A percentile compares a stretch with the other conserved stretches of the same genome.
These are phyloP conservation scores for Scyliorhinus canicula DNA, from an alignment of 2,797 vertebrate species.

Conservation along the genomic window DNA sequence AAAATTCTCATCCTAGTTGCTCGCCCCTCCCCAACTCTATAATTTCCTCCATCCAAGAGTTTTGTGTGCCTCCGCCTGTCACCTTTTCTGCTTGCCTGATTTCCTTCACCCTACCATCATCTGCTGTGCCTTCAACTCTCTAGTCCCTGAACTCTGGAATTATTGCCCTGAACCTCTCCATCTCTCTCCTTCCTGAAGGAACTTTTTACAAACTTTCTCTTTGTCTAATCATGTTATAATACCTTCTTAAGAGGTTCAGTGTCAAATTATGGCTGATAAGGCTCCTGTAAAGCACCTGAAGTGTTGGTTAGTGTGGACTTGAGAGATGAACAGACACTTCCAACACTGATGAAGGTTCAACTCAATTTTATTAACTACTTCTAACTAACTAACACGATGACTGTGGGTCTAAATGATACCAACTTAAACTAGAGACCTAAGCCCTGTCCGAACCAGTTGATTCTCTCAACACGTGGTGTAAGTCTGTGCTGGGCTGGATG, in stretches of 20 bases:
- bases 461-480: too few relatives aligned
- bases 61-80: neutral
- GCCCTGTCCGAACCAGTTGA: too few relatives aligned
- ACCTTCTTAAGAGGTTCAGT: neutral
- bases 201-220: neutral
- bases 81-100: neutral
- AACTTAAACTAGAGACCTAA: too few relatives aligned
- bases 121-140: neutral
- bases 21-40: neutral
- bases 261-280: too few relatives aligned
- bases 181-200: neutral
- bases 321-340: too few relatives aligned
- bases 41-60: neutral
- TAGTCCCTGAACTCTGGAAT: neutral
- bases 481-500: too few relatives aligned
- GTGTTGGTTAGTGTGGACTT: too few relatives aligned
- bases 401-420: too few relatives aligned
- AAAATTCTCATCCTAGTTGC: neutral
- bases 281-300: neutral
- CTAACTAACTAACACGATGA: too few relatives aligned
- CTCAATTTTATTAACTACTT: too few relatives aligned
- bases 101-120: neutral
- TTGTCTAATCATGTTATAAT: neutral
- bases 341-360: too few relatives aligned
- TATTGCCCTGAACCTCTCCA: neutral